Conservation (phyloP, 2,888 invertebrate genomes). For the Caenorhabditis sp. region DNA sequence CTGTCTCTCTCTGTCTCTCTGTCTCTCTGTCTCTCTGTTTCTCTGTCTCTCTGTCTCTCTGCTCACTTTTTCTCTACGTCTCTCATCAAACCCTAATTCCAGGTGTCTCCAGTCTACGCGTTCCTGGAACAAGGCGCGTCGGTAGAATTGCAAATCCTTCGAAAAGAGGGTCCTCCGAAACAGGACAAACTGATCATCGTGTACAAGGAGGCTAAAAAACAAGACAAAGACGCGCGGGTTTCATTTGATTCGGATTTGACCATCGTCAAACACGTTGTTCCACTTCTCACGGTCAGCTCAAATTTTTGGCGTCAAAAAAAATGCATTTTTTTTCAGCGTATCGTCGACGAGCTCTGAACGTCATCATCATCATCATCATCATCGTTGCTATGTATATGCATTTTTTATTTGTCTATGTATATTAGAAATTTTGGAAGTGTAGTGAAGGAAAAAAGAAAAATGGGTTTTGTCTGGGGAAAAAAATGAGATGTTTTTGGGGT, state of each 20-base stretch:
- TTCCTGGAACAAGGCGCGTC: conserved; percentile 46
- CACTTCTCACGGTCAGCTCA: conserved; percentile 27
- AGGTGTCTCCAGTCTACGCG: conserved; percentile 47
- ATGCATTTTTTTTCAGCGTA: not conserved
- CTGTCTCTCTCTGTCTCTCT: no score
- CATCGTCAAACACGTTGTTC: conserved; percentile 23
- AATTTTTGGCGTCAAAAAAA: not conserved
- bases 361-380: no score
- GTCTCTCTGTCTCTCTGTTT: no score
- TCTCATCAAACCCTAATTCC: no score
- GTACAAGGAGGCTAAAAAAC: conserved; percentile 50
- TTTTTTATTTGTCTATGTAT: no score
- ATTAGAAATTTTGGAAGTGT: no score
- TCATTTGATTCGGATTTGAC: conserved; percentile 38
- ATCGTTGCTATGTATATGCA: no score
- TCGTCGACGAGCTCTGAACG: not conserved
- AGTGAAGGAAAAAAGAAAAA: no score
- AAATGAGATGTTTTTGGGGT: not conserved
- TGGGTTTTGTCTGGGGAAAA: no score
- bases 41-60: no score
- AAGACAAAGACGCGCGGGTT: conserved; percentile 46
- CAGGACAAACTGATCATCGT: conserved; percentile 51
- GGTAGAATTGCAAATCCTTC: conserved; percentile 46
- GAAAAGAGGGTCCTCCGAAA: conserved; percentile 48
- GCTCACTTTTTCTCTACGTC: no score